Percentiles rank a stretch among this genome's conserved stretches.
These are phyloP conservation scores for Oxyruncus cristatus DNA, from an alignment of 2,113 vertebrate genomes.

Conservation along the genomic window DNA sequence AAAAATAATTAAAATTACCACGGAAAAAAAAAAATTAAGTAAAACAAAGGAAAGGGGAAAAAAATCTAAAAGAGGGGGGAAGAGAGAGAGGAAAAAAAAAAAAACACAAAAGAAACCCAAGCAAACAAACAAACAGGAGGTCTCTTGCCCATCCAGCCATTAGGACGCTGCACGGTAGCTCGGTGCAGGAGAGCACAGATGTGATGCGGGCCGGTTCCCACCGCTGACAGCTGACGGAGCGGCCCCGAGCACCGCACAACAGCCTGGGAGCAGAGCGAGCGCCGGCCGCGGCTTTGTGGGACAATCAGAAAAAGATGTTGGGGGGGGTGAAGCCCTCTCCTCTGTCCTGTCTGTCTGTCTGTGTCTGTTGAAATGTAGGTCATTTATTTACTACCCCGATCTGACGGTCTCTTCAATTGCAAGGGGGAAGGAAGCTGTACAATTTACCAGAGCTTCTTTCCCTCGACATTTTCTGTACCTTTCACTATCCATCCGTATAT, in stretches of 20 bases:
- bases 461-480: constrained; percentile 43
- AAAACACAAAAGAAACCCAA: neutral
- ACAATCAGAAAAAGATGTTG: constrained; percentile 71
- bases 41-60: neutral
- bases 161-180: constrained; percentile 55
- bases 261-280: constrained; percentile 67
- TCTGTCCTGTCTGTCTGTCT: constrained; percentile 76
- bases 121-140: constrained; percentile 38
- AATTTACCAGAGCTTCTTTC: neutral
- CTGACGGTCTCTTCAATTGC: constrained; percentile 64
- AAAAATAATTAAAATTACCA: constrained; percentile 7
- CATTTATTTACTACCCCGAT: constrained; percentile 75
- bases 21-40: neutral
- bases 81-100: neutral
- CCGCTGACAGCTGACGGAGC: constrained; percentile 73
- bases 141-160: constrained; percentile 58
- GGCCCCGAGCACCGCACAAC: constrained; percentile 66
- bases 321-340: constrained; percentile 68
- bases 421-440: neutral
- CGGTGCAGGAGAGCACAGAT: constrained; percentile 71
- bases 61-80: neutral
- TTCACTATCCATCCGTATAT: constrained; percentile 54
- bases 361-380: constrained; percentile 76
- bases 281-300: constrained; percentile 72
- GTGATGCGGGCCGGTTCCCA: constrained; percentile 75